Evolutionary conservation across 2,888 invertebrate species (phyloP).

Genomic region (Limnephilus lunatus): DNA sequence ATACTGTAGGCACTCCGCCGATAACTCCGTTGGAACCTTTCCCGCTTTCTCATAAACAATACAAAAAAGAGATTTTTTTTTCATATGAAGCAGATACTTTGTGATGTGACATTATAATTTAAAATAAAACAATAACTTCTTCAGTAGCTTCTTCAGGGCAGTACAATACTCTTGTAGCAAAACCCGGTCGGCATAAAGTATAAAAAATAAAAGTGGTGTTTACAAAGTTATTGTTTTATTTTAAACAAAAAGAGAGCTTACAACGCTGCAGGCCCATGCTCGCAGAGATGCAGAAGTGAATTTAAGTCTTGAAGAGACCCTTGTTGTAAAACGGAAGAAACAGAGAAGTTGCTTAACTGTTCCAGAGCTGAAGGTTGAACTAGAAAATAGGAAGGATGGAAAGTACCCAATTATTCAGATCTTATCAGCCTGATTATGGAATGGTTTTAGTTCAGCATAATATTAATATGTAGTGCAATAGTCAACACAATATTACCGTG

Average conservation of each 20-base stretch:
- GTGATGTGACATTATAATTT: too few species aligned
- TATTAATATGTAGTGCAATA: neutral
- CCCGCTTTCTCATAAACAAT: too few species aligned
- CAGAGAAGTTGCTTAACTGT: neutral
- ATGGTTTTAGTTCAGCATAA: neutral
- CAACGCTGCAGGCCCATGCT: too few species aligned
- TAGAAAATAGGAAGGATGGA: neutral
- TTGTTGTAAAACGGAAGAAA: neutral
- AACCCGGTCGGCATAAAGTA: too few species aligned
- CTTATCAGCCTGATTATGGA: neutral
- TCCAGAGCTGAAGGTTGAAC: neutral
- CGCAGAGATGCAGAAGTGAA: too few species aligned
- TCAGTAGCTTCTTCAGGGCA: too few species aligned
- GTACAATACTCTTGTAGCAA: too few species aligned
- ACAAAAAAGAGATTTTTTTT: neutral
- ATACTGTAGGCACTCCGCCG: neutral
- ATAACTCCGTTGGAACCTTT: neutral
- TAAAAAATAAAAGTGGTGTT: too few species aligned
- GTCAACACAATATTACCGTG: slow-evolving; percentile 75
- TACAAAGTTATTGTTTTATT: too few species aligned
- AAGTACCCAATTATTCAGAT: neutral
- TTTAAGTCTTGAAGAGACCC: neutral
- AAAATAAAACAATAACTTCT: too few species aligned
- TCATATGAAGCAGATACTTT: too few species aligned
- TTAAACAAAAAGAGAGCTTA: neutral